A percentile compares a stretch with the other conserved stretches of the same genome.
Evolutionary conservation across 2,113 vertebrate species (phyloP).

Genomic region (Chroicocephalus ridibundus): DNA sequence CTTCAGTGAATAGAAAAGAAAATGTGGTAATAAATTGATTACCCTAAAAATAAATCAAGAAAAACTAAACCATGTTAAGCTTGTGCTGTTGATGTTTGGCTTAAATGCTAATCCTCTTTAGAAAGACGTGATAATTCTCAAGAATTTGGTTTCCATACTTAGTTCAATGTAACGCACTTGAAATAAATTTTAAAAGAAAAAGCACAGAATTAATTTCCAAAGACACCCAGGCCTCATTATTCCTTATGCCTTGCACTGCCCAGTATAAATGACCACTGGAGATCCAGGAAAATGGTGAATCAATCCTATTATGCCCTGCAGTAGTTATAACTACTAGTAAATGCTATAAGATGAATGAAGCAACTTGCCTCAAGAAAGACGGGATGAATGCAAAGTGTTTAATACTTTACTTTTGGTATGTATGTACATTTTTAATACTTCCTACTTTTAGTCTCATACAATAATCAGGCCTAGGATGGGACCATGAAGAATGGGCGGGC

Average conservation of each 20-base stretch:
- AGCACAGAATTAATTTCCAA: background rate
- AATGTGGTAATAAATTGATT: background rate
- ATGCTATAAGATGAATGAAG: background rate
- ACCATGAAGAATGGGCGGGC: background rate
- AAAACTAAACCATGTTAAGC: background rate
- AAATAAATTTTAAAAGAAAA: background rate
- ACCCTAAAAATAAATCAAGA: background rate
- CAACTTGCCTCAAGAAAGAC: background rate
- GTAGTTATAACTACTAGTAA: background rate
- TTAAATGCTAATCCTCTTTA: background rate
- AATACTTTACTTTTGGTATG: background rate
- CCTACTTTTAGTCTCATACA: background rate
- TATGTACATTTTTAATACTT: background rate
- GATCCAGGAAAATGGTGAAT: background rate
- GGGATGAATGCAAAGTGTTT: background rate
- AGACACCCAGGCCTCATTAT: background rate
- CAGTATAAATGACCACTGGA: background rate
- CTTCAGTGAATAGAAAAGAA: background rate
- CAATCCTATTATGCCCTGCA: background rate
- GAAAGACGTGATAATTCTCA: background rate
- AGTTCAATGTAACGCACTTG: background rate
- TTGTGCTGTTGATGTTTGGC: background rate
- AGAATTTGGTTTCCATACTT: background rate
- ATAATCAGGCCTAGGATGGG: background rate
- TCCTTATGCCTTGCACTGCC: background rate